Base-by-base conservation (phyloP, 2,113 vertebrate genomes). In the Sinocyclocheilus anshuiensis region DNA sequence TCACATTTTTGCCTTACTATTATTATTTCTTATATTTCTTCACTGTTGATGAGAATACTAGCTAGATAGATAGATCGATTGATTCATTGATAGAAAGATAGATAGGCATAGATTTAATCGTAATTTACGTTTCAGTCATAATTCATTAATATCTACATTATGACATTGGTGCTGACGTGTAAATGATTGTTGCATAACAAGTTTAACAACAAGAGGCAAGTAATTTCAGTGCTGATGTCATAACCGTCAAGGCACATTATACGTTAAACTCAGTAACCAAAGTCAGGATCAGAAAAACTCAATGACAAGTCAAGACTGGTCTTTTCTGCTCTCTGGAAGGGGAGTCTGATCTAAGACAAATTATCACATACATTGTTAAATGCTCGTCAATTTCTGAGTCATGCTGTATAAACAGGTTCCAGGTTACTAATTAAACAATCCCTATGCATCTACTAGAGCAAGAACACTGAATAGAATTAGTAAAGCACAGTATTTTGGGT, bases 341-440 rank as follows among this genome's bases (percentile, higher is more conserved):
- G 16, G 69, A 42, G 69, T 42, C 18, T 42, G 18, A 72, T 72
- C 69, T 11, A 2, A 72, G 36, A 72, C 18, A n/a, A 59, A 57
- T 36, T 7, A 36, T 57, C 6, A 78, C 10, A 57, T 53, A 61
- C 11, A 76, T 61, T 55, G 42, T 29, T 77, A 24, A 26, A 33
- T 15, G 5, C n/a, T 78, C 29, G 63, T 50, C 1, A 50, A 11
- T 65, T 65, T 84, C 42, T 72, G 69, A 57, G 79, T 81, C 76
- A 59, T 29, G 42, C 55, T n/a, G 22, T 78, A 67, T 87, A 57
- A 72, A 65, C 16, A 8, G 87, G 39, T 63, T 91, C 89, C 80
- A 82, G 87, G 89, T 90, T 89, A 90, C 55, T 87, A 33, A 91
- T 89, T 90, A 87, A 91, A 81, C 82, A 69, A 55, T 11, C 69